These are phyloP conservation scores for Grammomys surdaster DNA, from an alignment of 2,113 vertebrate genomes.

Conservation along the genomic window DNA sequence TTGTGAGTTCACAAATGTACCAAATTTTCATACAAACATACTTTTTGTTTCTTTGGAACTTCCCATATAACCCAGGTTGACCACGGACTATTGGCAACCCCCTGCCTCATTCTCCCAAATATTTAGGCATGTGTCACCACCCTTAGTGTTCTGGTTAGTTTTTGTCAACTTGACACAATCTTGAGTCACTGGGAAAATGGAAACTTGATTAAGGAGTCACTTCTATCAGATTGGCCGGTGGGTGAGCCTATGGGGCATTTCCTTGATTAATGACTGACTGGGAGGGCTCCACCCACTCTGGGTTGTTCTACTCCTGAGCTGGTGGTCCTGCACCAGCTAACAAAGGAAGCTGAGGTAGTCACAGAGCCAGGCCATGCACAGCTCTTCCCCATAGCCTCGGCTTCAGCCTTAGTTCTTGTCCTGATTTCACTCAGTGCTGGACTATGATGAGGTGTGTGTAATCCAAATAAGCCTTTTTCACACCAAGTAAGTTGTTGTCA, in stretches of 20 bases:
- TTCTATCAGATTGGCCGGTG: background rate
- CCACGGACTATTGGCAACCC: background rate
- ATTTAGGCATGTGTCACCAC: background rate
- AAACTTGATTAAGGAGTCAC: background rate
- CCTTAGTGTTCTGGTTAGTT: background rate
- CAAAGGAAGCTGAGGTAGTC: background rate
- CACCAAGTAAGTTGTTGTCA: background rate
- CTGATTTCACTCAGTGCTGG: background rate
- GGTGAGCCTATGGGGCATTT: background rate
- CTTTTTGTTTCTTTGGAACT: background rate
- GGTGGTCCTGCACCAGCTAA: background rate
- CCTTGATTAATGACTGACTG: background rate
- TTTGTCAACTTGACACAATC: background rate
- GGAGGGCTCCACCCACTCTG: background rate
- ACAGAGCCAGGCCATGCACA: background rate
- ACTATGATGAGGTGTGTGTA: too few species aligned
- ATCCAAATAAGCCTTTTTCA: background rate
- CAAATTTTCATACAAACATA: background rate
- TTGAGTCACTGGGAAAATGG: background rate
- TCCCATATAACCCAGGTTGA: background rate
- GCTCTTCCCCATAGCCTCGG: background rate
- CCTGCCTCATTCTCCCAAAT: background rate
- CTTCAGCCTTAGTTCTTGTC: background rate
- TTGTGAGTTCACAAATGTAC: accelerated
- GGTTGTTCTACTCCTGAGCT: background rate